Base-by-base conservation (phyloP, 2,888 invertebrate species). In the Molorchus minor region DNA sequence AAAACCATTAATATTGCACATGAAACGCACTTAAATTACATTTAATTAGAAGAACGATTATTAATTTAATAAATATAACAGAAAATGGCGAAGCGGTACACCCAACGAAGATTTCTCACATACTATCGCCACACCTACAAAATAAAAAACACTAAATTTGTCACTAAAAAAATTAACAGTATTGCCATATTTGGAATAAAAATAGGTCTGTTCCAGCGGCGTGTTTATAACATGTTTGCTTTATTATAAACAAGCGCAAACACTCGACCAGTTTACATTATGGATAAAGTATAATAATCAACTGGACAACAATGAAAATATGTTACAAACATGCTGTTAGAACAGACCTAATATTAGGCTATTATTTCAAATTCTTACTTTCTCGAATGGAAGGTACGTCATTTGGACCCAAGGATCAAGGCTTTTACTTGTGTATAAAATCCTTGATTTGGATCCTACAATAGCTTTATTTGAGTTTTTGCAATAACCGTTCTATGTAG, bases 61-160 rank as follows among this genome's bases (percentile, higher is more conserved):
- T 58, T 64, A 64, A 61, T 67, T 67, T 57, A 57, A 58, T 63
- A 67, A 69, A 69, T 65, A 63, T 61, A 46, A 46, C 35, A 62
- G 62, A 71, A 72, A 71, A 73, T 71, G 71, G 72, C 71, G 71
- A 69, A 65, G 65, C 69, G 65, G 60, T 68, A 72, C 70, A 71
- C 71, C 73, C 72, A 70, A 58, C 61, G 56, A 65, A 58, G 58
- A 65, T 59, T 58, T 62, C 51, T 61, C 63, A 46, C 49, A 58
- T 64, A 69, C 58, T 62, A 63, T 62, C 64, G 68, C 72, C 73
- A 73, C 68, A 68, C 69, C 68, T 61, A 61, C 44, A 56, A 61
- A 64, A 56, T 35, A 17, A 66, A 71, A 72, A 58, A 44, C 62
- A 63, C 68, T 45, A 59, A 29, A 53, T 38, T 43, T 30, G 15